Conservation (phyloP, 2,113 vertebrate species). For the Chroicocephalus ridibundus region DNA sequence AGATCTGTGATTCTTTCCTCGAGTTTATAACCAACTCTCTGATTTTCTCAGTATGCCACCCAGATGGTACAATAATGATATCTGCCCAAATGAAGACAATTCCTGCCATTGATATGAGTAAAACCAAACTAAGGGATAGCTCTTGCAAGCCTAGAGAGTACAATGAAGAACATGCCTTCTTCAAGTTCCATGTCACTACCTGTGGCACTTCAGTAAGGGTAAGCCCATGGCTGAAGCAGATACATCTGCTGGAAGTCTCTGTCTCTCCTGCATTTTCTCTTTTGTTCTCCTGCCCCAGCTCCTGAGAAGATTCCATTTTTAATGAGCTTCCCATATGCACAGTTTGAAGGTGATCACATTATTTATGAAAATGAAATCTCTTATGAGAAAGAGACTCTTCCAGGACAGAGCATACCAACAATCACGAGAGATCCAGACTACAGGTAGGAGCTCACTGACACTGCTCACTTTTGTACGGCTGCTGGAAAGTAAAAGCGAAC, state of each 20-base stretch:
- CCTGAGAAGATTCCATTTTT: neutral
- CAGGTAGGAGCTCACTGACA: constrained; percentile 33
- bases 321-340: constrained; percentile 3
- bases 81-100: constrained; percentile 52
- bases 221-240: neutral
- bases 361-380: constrained; percentile 68
- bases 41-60: constrained; percentile 49
- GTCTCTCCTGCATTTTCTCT: neutral
- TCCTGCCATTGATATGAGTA: constrained; percentile 61
- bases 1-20: neutral
- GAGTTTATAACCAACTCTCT: neutral
- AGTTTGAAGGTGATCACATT: constrained; percentile 63
- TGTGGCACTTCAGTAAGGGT: constrained; percentile 60
- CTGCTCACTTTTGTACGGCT: neutral
- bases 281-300: neutral
- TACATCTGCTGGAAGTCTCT: neutral
- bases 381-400: constrained; percentile 61
- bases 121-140: constrained; percentile 59
- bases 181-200: constrained; percentile 59
- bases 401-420: neutral
- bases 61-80: constrained; percentile 45
- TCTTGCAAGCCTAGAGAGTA: constrained; percentile 54
- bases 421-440: constrained; percentile 63
- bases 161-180: constrained; percentile 49
- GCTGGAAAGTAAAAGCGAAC: neutral